Conservation (phyloP, 30 jellyfish, hydroid and myxozoan species). For the Aurelia coerulea region DNA sequence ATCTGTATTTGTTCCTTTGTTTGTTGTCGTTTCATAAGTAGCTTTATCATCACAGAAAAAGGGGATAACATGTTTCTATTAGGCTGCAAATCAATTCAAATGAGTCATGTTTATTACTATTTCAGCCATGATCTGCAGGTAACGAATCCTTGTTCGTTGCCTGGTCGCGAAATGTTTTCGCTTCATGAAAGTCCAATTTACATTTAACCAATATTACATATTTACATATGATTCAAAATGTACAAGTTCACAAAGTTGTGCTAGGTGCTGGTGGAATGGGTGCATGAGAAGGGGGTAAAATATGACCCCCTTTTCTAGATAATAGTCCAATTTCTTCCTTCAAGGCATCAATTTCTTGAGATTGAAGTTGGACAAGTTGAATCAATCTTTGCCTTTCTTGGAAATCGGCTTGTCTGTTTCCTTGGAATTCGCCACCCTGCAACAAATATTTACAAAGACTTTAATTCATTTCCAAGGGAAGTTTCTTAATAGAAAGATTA, state of each 20-base stretch:
- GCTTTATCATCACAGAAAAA: too few relatives aligned
- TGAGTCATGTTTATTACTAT: too few relatives aligned
- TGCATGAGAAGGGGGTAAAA: constrained; percentile 87
- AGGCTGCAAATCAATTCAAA: too few relatives aligned
- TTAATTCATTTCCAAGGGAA: background rate
- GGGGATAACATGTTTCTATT: too few relatives aligned
- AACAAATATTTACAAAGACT: background rate
- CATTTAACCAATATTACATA: too few relatives aligned
- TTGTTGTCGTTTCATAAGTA: too few relatives aligned
- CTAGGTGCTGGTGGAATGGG: constrained; percentile 57
- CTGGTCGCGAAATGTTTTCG: too few relatives aligned
- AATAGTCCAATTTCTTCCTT: constrained; percentile 84
- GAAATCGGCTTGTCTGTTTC: constrained; percentile 79
- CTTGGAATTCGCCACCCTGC: constrained; percentile 96
- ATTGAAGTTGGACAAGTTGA: constrained; percentile 90
- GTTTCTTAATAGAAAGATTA: background rate
- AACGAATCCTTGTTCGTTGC: too few relatives aligned
- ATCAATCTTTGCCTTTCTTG: constrained; percentile 86
- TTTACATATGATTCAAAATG: background rate
- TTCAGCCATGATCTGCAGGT: too few relatives aligned
- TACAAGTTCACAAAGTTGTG: constrained; percentile 11
- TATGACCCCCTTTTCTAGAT: constrained; percentile 95
- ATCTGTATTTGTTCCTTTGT: too few relatives aligned
- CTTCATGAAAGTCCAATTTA: too few relatives aligned
- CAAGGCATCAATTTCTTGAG: constrained; percentile 89